Conservation (phyloP, 2,888 invertebrate genomes). For the Hetaerina titia region DNA sequence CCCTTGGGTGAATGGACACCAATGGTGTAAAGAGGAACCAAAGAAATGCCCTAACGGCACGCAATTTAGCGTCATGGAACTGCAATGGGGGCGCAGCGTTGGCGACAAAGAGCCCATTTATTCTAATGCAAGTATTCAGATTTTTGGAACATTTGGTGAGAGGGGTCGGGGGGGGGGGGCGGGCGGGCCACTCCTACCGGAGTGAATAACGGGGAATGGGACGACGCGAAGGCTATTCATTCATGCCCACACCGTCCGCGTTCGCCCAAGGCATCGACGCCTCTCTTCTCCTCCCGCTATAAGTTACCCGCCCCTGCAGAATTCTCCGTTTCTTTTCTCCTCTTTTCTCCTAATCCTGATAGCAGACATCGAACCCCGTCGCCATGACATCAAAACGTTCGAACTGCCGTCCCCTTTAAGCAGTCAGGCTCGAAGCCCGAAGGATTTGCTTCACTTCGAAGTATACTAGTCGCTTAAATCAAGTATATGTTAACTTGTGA, state of each 20-base stretch:
- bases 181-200: neutral
- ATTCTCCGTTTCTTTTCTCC: neutral
- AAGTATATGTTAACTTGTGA: no score
- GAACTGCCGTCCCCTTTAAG: no score
- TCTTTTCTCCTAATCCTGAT: neutral
- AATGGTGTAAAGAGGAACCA: neutral
- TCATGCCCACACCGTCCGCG: neutral
- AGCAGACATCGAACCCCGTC: neutral
- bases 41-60: neutral
- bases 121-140: neutral
- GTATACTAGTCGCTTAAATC: no score
- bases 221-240: conserved; percentile 14
- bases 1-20: neutral
- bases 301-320: neutral
- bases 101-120: conserved; percentile 14
- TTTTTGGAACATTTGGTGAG: neutral
- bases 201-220: neutral
- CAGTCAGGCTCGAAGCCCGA: no score
- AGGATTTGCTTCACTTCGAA: no score
- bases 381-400: no score
- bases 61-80: neutral
- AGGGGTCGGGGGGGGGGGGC: neutral
- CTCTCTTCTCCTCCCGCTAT: neutral
- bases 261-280: neutral
- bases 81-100: neutral